A percentile compares a stretch with the other conserved stretches of the same genome.
phyloP scores from a whole-genome alignment of 2,797 vertebrate genomes.

The Poeciliopsis turneri region DNA sequence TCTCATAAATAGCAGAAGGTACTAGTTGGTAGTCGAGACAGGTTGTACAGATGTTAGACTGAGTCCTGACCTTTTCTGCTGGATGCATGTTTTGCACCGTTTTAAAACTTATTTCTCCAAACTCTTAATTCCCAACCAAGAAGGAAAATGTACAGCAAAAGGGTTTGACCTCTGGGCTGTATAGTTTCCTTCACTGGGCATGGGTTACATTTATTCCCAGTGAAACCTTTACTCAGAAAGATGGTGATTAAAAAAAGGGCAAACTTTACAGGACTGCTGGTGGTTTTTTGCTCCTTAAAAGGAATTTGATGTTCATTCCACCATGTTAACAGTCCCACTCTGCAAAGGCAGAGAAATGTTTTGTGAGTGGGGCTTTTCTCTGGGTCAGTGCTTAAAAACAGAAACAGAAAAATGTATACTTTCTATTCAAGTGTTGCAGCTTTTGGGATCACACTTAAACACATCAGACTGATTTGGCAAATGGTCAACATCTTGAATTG shows the following conservation, averaged over 20 bases:
- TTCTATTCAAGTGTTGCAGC: constrained; percentile 40
- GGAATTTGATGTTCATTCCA: constrained; percentile 71
- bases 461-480: neutral
- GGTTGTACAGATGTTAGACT: constrained; percentile 50
- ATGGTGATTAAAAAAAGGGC: constrained; percentile 48
- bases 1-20: constrained; percentile 64
- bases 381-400: constrained; percentile 64
- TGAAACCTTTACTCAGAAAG: constrained; percentile 49
- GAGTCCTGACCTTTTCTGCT: constrained; percentile 51
- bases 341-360: constrained; percentile 60
- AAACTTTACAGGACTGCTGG: constrained; percentile 34
- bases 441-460: constrained; percentile 13
- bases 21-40: constrained; percentile 52
- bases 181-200: constrained; percentile 29
- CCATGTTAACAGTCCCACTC: constrained; percentile 58
- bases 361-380: constrained; percentile 46
- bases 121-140: constrained; percentile 41
- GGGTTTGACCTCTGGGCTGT: constrained; percentile 35
- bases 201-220: constrained; percentile 36
- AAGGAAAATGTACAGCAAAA: constrained; percentile 39
- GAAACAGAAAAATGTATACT: constrained; percentile 38
- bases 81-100: constrained; percentile 52
- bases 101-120: constrained; percentile 65
- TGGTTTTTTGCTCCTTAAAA: constrained; percentile 70
- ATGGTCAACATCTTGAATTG: neutral